These are phyloP conservation scores for Otis tarda DNA, from an alignment of 2,113 vertebrate species.

Conservation along the genomic window DNA sequence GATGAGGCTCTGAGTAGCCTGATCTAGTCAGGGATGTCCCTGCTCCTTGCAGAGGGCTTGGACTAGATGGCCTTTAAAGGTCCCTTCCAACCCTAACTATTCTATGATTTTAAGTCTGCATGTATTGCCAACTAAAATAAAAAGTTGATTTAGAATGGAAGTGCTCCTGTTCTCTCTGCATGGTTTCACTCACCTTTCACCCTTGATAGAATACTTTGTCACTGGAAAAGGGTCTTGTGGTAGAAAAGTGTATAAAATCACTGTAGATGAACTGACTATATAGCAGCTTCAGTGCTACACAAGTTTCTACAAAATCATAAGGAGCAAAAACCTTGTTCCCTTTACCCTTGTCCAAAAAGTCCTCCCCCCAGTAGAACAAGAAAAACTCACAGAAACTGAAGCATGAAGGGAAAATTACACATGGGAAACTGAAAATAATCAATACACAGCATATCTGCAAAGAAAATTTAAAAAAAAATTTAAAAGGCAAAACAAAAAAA, in stretches of 20 bases:
- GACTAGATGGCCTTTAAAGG: no score
- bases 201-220: not conserved
- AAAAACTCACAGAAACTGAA: not conserved
- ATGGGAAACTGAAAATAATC: not conserved
- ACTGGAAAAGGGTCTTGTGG: not conserved
- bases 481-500: not conserved
- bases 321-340: not conserved
- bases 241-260: not conserved
- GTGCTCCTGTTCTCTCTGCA: not conserved
- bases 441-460: not conserved
- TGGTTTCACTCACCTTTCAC: not conserved
- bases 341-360: not conserved
- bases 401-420: not conserved
- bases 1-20: no score
- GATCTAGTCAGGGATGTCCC: no score
- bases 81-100: no score
- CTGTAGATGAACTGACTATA: not conserved
- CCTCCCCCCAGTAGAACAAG: not conserved
- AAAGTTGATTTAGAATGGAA: not conserved
- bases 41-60: no score
- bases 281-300: not conserved
- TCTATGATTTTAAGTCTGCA: not conserved
- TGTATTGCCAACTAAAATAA: not conserved
- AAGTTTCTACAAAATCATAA: not conserved
- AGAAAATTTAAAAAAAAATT: not conserved